A percentile compares a stretch with the other conserved stretches of the same genome.
Evolutionary conservation across 2,797 vertebrate genomes (phyloP).

Genomic region (Lophura swinhoii): DNA sequence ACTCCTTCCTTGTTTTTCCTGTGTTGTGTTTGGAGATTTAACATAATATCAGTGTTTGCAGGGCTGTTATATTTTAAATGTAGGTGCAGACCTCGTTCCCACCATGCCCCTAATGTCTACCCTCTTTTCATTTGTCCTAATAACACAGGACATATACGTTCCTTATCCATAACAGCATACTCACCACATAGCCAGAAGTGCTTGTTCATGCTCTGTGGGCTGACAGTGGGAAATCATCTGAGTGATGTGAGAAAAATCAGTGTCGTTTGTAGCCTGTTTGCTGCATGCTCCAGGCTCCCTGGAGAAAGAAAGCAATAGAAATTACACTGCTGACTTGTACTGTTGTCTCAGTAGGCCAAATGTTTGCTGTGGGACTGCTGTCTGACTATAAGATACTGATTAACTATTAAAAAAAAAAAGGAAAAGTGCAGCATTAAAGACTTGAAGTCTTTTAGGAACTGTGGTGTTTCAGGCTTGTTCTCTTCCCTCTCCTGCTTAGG

Average conservation of each 20-base stretch:
- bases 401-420: not conserved
- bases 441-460: not conserved
- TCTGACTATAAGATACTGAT: not conserved
- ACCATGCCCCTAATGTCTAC: fast-evolving
- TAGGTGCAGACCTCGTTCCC: not conserved
- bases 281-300: not conserved
- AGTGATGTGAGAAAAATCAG: not conserved
- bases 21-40: not conserved
- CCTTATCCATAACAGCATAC: not conserved
- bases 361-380: not conserved
- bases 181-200: not conserved
- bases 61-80: not conserved
- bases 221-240: not conserved
- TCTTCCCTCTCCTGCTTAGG: not conserved
- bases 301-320: not conserved
- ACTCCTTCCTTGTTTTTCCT: not conserved
- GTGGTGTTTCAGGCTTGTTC: not conserved
- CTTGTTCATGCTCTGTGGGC: not conserved
- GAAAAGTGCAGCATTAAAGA: not conserved
- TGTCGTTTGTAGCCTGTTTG: not conserved
- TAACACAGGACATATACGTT: no score
- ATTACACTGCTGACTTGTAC: not conserved
- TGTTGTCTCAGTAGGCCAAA: fast-evolving
- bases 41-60: not conserved
- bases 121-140: not conserved